A percentile compares a stretch with the other conserved stretches of the same genome.
These are phyloP conservation scores for Molossus alvarezi DNA, from an alignment of 2,797 vertebrate species.

Conservation along the genomic window DNA sequence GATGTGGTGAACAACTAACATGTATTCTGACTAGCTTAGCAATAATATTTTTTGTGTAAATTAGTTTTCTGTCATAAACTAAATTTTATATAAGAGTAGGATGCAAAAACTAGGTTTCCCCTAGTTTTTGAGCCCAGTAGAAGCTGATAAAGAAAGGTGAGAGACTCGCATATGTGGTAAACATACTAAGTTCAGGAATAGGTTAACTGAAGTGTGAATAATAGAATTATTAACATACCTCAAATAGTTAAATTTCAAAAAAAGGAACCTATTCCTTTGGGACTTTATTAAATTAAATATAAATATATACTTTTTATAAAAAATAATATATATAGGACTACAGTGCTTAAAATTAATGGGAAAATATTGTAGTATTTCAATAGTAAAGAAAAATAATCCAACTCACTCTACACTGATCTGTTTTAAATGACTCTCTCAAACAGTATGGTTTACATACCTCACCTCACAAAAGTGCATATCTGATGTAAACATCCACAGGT, in stretches of 20 bases:
- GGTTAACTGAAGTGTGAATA: background rate
- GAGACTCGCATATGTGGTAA: background rate
- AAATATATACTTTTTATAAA: background rate
- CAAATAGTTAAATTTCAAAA: slow-evolving; percentile 41
- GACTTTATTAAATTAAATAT: slow-evolving; percentile 2
- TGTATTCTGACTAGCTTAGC: background rate
- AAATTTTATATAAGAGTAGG: background rate
- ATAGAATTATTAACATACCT: background rate
- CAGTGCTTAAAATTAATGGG: slow-evolving; percentile 34
- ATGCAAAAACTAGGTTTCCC: background rate
- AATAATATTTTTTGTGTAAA: background rate
- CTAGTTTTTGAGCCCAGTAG: background rate
- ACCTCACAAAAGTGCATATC: slow-evolving; percentile 28
- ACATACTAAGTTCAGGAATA: background rate
- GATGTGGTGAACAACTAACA: background rate
- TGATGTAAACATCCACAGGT: background rate
- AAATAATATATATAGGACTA: background rate
- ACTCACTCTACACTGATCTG: slow-evolving; percentile 10
- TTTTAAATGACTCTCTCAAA: slow-evolving; percentile 63
- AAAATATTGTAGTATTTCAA: slow-evolving; percentile 52
- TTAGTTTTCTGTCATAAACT: background rate
- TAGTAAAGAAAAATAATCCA: slow-evolving; percentile 60
- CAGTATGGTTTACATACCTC: slow-evolving; percentile 42
- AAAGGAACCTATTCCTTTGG: background rate
- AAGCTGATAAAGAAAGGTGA: background rate